Base-by-base conservation (phyloP, 2,797 vertebrate species). In the Setipinna tenuifilis region DNA sequence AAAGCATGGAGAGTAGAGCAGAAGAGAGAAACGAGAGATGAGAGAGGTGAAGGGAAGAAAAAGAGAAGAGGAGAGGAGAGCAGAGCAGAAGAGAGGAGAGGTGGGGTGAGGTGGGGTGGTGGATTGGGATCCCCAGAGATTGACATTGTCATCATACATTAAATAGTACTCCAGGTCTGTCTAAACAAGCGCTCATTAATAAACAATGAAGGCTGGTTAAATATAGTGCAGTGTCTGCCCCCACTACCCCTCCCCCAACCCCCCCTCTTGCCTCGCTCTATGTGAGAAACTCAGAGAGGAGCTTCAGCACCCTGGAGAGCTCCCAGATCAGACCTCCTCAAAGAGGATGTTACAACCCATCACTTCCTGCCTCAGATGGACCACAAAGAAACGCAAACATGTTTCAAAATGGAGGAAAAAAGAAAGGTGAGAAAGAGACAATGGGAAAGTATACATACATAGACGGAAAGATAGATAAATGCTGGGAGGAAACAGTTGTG, bases 141-240 rank as follows among this genome's bases (percentile, higher is more conserved):
- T 88, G 61, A 90, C 90, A 89, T 92, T 95, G 93, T 94, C 93
- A 94, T 94, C 92, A 94, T 94, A 93, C 94, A 95, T 94, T 93
- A 93, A 96, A 95, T 90, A 94, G 93, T 91, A 94, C 94, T 93
- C 88, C 89, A 86, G 92, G 93, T 94, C 93, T 92, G 92, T 93
- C 93, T 94, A 94, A 95, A 95, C 93, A 95, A 92, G 91, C 87
- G 90, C 90, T 93, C 92, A 92, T 95, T 95, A 95, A 95, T 95
- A 94, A 94, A 93, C 90, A 93, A 95, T 92, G 91, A 94, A 90
- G 86, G 89, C 89, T 23, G 88, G 93, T 92, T 95, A 94, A 94
- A 95, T 94, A 94, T 94, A 95, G 92, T 31, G 81, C 86, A 80
- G 57, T 50, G 68, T 71, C 83, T 31, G 44, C 50, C 82, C 81